phyloP scores from a whole-genome alignment of 2,888 invertebrate genomes.

The Ophioninae sp. region DNA sequence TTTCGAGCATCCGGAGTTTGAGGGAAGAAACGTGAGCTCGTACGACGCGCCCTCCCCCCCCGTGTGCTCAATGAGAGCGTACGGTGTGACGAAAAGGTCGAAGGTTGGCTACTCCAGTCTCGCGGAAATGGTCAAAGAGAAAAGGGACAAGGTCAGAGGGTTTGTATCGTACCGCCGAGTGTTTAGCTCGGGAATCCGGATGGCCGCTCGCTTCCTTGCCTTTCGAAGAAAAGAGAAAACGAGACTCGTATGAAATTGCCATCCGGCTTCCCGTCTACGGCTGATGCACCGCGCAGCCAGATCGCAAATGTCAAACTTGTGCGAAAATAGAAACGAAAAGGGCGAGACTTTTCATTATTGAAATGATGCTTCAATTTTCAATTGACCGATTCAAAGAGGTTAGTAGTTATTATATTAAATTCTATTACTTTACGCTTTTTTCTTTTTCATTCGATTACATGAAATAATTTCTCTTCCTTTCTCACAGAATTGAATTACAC shows the following conservation, averaged over 20 bases:
- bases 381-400: no score
- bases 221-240: conserved; percentile 26
- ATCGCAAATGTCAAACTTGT: conserved; percentile 17
- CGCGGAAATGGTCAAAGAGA: conserved; percentile 30
- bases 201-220: conserved; percentile 1
- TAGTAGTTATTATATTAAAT: no score
- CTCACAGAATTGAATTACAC: no score
- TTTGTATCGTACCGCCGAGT: conserved; percentile 2
- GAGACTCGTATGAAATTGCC: conserved; percentile 23
- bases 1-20: neutral
- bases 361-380: no score
- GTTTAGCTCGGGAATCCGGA: conserved; percentile 23
- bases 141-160: conserved; percentile 15
- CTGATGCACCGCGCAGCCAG: conserved; percentile 21
- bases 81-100: conserved; percentile 47
- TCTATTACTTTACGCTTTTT: no score
- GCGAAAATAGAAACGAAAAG: neutral
- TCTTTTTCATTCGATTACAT: no score
- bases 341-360: conserved; percentile 6
- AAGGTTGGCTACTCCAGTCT: conserved; percentile 55
- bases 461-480: no score
- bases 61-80: neutral
- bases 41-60: neutral
- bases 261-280: conserved; percentile 17
- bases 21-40: neutral